Base-by-base conservation (phyloP, 2,888 invertebrate species). In the Ornithoptera priamus region DNA sequence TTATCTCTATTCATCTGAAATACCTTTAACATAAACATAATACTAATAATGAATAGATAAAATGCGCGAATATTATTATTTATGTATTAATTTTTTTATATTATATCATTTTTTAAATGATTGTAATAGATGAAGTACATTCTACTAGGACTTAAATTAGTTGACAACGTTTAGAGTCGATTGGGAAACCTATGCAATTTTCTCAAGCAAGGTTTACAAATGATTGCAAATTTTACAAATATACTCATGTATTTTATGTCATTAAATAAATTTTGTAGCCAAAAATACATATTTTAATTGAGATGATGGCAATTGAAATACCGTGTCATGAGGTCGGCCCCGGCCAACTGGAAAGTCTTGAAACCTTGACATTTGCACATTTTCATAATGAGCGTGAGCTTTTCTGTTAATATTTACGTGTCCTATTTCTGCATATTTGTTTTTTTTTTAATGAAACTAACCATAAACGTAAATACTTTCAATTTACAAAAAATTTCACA, bases 341-440 rank as follows among this genome's bases (percentile, higher is more conserved):
- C 62, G 20, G 63, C 63, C 68, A 42, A 58, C 68, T 68, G 50
- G 63, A 68, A 68, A 63, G 30, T 62, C 46, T 56, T 63, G 63
- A 68, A 68, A 68, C 68, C 68, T 68, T 68, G 68, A 68, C 63
- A 68, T 68, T 68, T 63, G 62, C 62, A 68, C 50, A 58, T 68
- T 59, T 63, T 63, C 62, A 68, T 68, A 68, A 68, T 68, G 67
- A 68, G 62, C 67, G 62, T 62, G 67, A 46, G 46, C 39, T 58
- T 62, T 62, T 68, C 57, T 68, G n/a, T 62, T 58, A 57, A 62
- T 68, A 62, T 67, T 69, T 58, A 46, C 24, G n/a, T n/a, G 46
- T 7, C 46, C 46, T 17, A 17, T 50, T 15, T 50, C 17, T 17
- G 17, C 17, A 17, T 18, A 15, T 50, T 50, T 0, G 12, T 50